These are phyloP conservation scores for Cacoxenus indagator DNA, from an alignment of 2,888 invertebrate species.

Conservation along the genomic window DNA sequence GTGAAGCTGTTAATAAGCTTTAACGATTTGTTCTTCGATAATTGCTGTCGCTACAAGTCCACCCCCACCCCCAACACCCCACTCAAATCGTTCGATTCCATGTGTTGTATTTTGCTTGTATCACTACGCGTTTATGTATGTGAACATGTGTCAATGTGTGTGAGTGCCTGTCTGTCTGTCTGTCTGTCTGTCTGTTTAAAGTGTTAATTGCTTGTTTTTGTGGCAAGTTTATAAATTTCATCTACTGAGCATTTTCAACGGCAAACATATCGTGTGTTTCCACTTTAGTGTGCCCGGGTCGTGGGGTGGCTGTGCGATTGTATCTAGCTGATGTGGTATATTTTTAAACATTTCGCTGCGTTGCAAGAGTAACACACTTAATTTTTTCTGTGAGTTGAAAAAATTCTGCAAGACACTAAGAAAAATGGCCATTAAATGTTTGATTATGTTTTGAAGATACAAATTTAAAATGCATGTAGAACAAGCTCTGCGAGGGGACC, in stretches of 20 bases:
- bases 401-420: no score
- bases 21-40: constrained; percentile 23
- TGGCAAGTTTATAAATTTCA: constrained; percentile 8
- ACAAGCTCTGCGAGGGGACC: no score
- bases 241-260: no score
- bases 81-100: no score
- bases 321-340: neutral
- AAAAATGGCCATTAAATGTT: neutral
- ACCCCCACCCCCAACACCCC: no score
- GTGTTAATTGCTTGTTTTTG: constrained; percentile 24
- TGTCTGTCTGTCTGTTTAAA: constrained; percentile 4
- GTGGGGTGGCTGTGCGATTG: no score
- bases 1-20: constrained; percentile 21
- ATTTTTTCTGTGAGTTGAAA: no score
- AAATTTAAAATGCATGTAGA: no score
- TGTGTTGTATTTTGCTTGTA: neutral
- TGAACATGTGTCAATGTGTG: constrained; percentile 3
- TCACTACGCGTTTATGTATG: constrained; percentile 8
- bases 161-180: neutral
- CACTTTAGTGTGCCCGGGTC: neutral
- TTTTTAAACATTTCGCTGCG: neutral
- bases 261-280: no score
- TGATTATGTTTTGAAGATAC: no score
- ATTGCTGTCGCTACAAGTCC: constrained; percentile 4
- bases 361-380: neutral